Evolutionary conservation across 2,113 vertebrate genomes (phyloP).

Genomic region (Mormoops blainvillei): DNA sequence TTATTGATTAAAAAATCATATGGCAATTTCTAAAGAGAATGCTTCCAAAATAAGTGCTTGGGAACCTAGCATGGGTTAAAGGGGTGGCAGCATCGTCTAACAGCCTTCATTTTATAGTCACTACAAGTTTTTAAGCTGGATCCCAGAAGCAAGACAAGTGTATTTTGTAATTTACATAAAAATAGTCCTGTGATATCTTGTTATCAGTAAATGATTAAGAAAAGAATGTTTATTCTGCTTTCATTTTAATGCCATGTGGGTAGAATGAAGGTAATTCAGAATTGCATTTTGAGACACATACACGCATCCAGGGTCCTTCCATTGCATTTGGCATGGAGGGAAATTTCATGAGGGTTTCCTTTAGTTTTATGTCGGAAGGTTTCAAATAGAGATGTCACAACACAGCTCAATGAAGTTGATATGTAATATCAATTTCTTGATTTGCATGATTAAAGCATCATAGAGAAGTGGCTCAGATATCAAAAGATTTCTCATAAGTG

Average conservation of each 20-base stretch:
- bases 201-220: constrained; percentile 37
- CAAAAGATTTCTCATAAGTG: constrained; percentile 75
- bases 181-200: not conserved
- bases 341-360: constrained; percentile 36
- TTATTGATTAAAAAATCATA: not conserved
- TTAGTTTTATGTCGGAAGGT: constrained; percentile 42
- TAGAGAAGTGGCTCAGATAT: constrained; percentile 70
- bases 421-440: constrained; percentile 71
- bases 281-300: not conserved
- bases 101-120: not conserved
- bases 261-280: constrained; percentile 47
- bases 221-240: constrained; percentile 63
- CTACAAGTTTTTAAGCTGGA: not conserved
- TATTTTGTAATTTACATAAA: constrained; percentile 21
- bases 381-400: constrained; percentile 67
- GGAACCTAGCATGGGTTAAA: not conserved
- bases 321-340: not conserved
- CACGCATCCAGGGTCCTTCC: not conserved
- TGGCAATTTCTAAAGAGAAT: constrained; percentile 2
- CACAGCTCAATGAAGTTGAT: constrained; percentile 63
- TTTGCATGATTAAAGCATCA: constrained; percentile 79
- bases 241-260: constrained; percentile 59
- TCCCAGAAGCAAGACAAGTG: not conserved
- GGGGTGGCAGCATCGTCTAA: not conserved
- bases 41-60: not conserved